Evolutionary conservation across 2,113 vertebrate species (phyloP), one percentile per base, ranked within the genome.

Genomic region (Tangachromis dhanisi): DNA sequence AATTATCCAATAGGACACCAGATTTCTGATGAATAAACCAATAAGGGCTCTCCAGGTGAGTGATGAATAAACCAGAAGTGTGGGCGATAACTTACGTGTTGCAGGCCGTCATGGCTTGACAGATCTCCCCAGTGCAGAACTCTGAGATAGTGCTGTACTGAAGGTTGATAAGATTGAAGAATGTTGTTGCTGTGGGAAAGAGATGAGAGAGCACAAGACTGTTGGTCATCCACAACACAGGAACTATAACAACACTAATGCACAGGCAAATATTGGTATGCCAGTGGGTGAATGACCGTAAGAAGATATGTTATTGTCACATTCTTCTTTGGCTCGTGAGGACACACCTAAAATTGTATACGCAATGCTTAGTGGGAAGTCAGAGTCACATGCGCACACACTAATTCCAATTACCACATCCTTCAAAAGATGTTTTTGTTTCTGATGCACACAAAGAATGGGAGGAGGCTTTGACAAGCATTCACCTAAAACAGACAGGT

Each of bases 71-170:
- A 88, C 68, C 87, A 91, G 14, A 63, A 40, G 71, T 10, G 26
- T 26, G 1, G 35, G 29, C 38, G 55, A 31, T 61, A 35, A 98
- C 99, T 98, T 96, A 99, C 99, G 98, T 99, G 96, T 97, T 99
- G 96, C 97, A 98, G 88, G 98, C 98, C 1, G 98, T 97, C 99
- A 99, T 99, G 82, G 98, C 97, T 96, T 98, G 98, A 96, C 99
- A 99, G 1, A 97, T 98, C 89, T 99, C 98, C 79, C 97, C 98
- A 9, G 99, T 99, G 97, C 99, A 99, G 96, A 99, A 99, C 93
- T 99, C 98, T 19, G 99, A 99, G 97, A 99, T 98, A 95, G 99
- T 99, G 97, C 99, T 99, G 94, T 99, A 99, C 95, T 99, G 99
- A 92, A 99, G 97, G 97, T 99, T 99, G 95, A 99, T 98, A 89